Conservation (phyloP, 2,797 vertebrate genomes). For the Parauchenoglanis ngamensis region DNA sequence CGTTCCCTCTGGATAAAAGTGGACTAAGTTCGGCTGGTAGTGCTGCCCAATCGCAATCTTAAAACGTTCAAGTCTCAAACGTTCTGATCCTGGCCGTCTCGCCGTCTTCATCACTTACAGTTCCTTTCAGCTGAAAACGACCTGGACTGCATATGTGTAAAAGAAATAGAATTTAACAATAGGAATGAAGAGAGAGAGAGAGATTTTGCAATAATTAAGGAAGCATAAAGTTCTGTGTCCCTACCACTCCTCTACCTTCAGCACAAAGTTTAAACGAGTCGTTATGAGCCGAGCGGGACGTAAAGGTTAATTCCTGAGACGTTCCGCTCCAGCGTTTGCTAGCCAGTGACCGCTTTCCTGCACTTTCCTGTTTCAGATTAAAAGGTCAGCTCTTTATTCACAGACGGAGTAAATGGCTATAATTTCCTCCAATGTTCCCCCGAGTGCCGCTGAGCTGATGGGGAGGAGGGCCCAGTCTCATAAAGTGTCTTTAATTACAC, state of each 20-base stretch:
- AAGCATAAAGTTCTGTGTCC: not conserved
- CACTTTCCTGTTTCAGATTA: conserved; percentile 29
- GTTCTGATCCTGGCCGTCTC: not conserved
- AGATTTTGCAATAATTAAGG: not conserved
- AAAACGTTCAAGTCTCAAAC: not conserved
- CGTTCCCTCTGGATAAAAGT: not conserved
- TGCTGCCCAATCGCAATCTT: not conserved
- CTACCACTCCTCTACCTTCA: not conserved
- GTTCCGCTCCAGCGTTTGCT: conserved; percentile 33
- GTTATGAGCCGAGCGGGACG: not conserved
- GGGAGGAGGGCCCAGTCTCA: not conserved
- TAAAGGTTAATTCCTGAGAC: conserved; percentile 15
- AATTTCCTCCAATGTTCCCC: not conserved
- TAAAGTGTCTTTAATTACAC: conserved; percentile 43
- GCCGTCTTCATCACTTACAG: not conserved
- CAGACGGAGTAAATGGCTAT: conserved; percentile 35
- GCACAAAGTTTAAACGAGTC: not conserved
- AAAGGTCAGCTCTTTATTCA: conserved; percentile 28
- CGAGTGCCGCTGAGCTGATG: conserved; percentile 8
- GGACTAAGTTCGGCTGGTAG: not conserved
- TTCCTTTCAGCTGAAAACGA: not conserved
- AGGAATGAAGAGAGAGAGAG: not conserved
- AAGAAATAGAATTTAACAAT: no score
- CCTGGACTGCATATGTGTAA: not conserved
- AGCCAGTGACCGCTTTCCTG: conserved; percentile 29